A percentile compares a stretch with the other conserved stretches of the same genome.
Conservation (phyloP, 2,888 invertebrate species). For the Microdon myrmicae region DNA sequence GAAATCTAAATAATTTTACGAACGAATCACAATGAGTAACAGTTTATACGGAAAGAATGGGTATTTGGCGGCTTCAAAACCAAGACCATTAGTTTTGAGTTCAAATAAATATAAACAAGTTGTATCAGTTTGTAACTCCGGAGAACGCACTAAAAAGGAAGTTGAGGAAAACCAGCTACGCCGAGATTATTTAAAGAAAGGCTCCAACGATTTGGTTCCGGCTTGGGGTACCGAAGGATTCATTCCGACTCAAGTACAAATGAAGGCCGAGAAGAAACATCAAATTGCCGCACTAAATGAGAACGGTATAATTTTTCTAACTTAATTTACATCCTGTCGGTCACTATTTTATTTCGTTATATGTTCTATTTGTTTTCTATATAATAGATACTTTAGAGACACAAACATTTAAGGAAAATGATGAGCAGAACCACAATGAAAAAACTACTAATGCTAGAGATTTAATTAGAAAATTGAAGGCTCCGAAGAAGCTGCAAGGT, state of each 20-base stretch:
- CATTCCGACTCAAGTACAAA: constrained; percentile 54
- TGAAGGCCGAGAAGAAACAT: constrained; percentile 52
- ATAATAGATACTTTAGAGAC: no score
- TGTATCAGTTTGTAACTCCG: constrained; percentile 6
- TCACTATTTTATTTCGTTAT: no score
- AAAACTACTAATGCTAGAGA: constrained; percentile 61
- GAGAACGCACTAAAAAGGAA: constrained; percentile 38
- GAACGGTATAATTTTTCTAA: constrained; percentile 52
- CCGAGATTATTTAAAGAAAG: constrained; percentile 64
- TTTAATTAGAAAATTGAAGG: constrained; percentile 61
- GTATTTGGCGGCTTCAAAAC: no score
- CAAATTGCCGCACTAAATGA: constrained; percentile 39
- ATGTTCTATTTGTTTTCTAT: no score
- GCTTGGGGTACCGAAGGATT: constrained; percentile 66
- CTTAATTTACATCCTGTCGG: not conserved
- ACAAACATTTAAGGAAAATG: constrained; percentile 55
- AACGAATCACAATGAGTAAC: constrained; percentile 16
- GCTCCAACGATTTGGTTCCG: constrained; percentile 65
- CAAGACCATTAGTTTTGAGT: constrained; percentile 29
- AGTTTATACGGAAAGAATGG: no score
- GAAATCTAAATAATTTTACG: constrained; percentile 2
- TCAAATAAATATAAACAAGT: constrained; percentile 33
- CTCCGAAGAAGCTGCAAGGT: constrained; percentile 61
- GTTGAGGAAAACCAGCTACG: constrained; percentile 63
- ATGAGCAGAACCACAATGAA: constrained; percentile 56